phyloP scores from a whole-genome alignment of 2,888 invertebrate species.

The Dolomedes plantarius region DNA sequence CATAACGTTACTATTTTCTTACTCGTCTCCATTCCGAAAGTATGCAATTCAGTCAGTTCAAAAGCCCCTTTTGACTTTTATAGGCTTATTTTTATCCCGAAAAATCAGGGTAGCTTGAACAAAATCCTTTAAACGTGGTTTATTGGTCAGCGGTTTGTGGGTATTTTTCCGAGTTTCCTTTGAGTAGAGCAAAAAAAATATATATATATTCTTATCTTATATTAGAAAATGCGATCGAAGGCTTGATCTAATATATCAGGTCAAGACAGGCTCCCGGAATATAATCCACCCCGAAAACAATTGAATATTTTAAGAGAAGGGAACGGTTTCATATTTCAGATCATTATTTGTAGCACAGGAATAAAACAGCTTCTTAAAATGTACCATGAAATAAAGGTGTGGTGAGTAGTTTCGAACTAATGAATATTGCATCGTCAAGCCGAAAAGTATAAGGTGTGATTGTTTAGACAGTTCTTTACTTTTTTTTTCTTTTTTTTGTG shows the following conservation, averaged over 20 bases:
- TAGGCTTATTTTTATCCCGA: slow-evolving; percentile 28
- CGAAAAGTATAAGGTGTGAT: too few relatives aligned
- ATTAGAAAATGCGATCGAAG: neutral
- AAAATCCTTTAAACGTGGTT: slow-evolving; percentile 41
- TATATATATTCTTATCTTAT: neutral
- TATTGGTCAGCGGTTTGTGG: slow-evolving; percentile 34
- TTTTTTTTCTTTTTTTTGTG: too few relatives aligned
- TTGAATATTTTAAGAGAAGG: neutral
- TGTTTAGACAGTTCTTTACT: too few relatives aligned
- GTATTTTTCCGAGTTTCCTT: neutral
- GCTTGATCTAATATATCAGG: slow-evolving; percentile 37
- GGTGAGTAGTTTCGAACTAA: too few relatives aligned
- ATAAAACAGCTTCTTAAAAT: too few relatives aligned
- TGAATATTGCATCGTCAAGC: too few relatives aligned
- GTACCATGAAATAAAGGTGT: too few relatives aligned
- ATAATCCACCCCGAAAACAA: slow-evolving; percentile 11
- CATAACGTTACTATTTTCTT: neutral
- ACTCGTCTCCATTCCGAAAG: neutral
- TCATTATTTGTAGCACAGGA: neutral
- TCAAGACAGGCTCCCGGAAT: neutral
- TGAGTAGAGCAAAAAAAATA: neutral
- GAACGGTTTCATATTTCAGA: neutral
- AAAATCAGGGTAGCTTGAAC: slow-evolving; percentile 35
- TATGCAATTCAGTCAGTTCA: neutral
- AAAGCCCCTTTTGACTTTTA: slow-evolving; percentile 22